A percentile compares a stretch with the other conserved stretches of the same genome.
phyloP scores from a whole-genome alignment of 1,140 invertebrate genomes.

The Nephila pilipes region DNA sequence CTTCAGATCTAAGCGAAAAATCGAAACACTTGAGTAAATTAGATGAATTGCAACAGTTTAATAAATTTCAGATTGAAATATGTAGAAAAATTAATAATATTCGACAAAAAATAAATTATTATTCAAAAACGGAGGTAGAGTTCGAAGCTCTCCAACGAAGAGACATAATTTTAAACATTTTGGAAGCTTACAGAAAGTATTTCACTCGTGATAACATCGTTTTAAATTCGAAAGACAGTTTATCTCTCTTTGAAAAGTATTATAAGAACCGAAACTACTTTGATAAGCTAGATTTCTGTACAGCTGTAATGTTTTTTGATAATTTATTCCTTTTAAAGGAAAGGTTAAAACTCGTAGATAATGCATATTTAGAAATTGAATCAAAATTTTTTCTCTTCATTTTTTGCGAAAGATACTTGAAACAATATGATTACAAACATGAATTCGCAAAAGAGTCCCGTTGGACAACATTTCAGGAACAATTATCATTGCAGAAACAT shows the following conservation, averaged over 20 bases:
- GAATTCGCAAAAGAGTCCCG: neutral
- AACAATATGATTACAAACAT: neutral
- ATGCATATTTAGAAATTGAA: slow-evolving; percentile 16
- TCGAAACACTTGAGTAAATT: neutral
- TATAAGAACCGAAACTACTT: neutral
- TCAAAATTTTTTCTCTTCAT: slow-evolving; percentile 49
- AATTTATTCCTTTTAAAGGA: slow-evolving; percentile 61
- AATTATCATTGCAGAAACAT: neutral
- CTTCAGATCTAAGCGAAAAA: neutral
- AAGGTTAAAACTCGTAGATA: neutral
- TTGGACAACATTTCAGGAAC: slow-evolving; percentile 43
- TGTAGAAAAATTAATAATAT: neutral
- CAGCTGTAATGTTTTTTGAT: slow-evolving; percentile 36
- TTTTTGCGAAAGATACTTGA: neutral
- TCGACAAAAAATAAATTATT: neutral
- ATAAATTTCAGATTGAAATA: slow-evolving; percentile 45
- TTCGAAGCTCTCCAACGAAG: neutral
- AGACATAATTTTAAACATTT: neutral
- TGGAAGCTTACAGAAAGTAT: neutral
- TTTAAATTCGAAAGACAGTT: neutral
- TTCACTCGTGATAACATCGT: neutral
- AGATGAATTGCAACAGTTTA: neutral
- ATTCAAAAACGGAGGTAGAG: neutral
- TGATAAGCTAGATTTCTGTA: slow-evolving; percentile 43
- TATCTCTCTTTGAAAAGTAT: neutral